phyloP scores from a whole-genome alignment of 1,140 invertebrate species.

The Cepaea nemoralis region DNA sequence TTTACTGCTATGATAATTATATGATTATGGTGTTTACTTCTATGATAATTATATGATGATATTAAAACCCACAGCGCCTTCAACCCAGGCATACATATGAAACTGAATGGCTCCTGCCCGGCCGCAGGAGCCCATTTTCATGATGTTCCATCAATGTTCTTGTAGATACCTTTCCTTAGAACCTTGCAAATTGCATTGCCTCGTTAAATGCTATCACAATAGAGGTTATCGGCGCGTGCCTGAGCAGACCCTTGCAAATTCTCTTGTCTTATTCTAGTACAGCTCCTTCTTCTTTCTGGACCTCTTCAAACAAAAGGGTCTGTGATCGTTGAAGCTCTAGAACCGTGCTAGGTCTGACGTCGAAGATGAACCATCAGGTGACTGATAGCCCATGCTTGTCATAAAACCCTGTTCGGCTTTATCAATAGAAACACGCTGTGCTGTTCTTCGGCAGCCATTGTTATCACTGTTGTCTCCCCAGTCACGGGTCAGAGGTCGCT shows the following conservation, averaged over 20 bases:
- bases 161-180: too few species aligned
- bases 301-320: not conserved
- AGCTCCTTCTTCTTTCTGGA: not conserved
- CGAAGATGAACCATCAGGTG: not conserved
- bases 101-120: too few species aligned
- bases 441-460: not conserved
- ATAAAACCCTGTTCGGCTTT: conserved; percentile 16
- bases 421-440: not conserved
- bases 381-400: conserved; percentile 11
- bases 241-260: not conserved
- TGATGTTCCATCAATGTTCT: too few species aligned
- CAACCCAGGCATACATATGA: too few species aligned
- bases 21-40: too few species aligned
- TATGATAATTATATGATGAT: too few species aligned
- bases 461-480: conserved; percentile 1
- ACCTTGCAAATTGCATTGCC: too few species aligned
- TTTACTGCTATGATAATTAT: too few species aligned
- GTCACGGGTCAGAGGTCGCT: conserved; percentile 16
- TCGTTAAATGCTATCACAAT: not conserved
- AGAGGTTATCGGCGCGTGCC: not conserved
- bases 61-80: too few species aligned
- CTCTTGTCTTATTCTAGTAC: not conserved
- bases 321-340: not conserved
- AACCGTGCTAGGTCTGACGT: not conserved
- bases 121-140: too few species aligned